Evolutionary conservation across 2,888 invertebrate species (phyloP).

Genomic region (Eumerus sabulonum): DNA sequence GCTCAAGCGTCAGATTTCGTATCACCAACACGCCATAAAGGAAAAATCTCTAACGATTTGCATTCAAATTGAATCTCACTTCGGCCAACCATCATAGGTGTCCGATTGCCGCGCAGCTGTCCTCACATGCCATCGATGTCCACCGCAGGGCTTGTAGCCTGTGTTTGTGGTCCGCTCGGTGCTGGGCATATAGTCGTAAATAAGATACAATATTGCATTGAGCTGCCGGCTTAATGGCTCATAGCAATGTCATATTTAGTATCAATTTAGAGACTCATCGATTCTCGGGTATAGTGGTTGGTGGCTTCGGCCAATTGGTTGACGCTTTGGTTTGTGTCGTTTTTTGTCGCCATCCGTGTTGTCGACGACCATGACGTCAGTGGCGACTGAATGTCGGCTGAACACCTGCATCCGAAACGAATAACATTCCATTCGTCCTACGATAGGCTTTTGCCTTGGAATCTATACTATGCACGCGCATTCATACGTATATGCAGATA

Average conservation of each 20-base stretch:
- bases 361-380: slow-evolving; percentile 50
- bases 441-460: slow-evolving; percentile 41
- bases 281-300: slow-evolving; percentile 56
- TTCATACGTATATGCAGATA: slow-evolving; percentile 9
- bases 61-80: slow-evolving; percentile 57
- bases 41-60: slow-evolving; percentile 45
- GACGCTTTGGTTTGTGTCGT: slow-evolving; percentile 14
- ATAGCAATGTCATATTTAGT: slow-evolving; percentile 66
- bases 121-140: slow-evolving; percentile 35
- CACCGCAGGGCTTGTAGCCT: too few relatives aligned
- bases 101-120: slow-evolving; percentile 63
- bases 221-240: slow-evolving; percentile 54
- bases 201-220: slow-evolving; percentile 53
- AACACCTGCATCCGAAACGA: slow-evolving; percentile 64
- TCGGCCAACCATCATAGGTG: slow-evolving; percentile 49
- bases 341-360: slow-evolving; percentile 1
- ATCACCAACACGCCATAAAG: too few relatives aligned
- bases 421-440: slow-evolving; percentile 60
- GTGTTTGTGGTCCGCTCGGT: too few relatives aligned
- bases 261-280: slow-evolving; percentile 66
- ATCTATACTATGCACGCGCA: slow-evolving; percentile 10
- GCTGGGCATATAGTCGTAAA: slow-evolving; percentile 44
- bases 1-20: too few relatives aligned
- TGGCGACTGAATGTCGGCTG: slow-evolving; percentile 60
- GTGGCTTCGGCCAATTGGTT: slow-evolving; percentile 26